Evolutionary conservation across 1,140 invertebrate genomes (phyloP).

Genomic region (Pantala flavescens): DNA sequence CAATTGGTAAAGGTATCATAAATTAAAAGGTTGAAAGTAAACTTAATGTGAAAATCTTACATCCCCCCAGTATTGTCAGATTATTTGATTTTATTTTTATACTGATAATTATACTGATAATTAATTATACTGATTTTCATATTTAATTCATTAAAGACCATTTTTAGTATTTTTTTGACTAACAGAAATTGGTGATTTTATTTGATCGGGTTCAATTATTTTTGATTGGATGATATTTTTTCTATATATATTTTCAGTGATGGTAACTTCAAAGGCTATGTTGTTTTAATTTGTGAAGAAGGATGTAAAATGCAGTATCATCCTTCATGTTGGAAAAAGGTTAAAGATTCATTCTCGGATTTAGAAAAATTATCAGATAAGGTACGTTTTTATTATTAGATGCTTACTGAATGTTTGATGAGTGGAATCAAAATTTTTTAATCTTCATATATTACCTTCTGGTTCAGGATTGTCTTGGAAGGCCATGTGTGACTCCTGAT

Average conservation of each 20-base stretch:
- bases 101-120: too few species aligned
- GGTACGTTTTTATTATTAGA: not conserved
- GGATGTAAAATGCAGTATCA: not conserved
- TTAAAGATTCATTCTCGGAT: not conserved
- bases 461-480: not conserved
- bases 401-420: not conserved
- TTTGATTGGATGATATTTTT: too few species aligned
- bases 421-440: not conserved
- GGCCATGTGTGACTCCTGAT: not conserved
- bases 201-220: too few species aligned
- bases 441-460: not conserved
- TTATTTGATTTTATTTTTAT: too few species aligned
- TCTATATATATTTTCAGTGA: not conserved
- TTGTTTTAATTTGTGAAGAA: not conserved
- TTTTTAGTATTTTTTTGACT: too few species aligned
- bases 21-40: too few species aligned
- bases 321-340: not conserved
- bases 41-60: too few species aligned
- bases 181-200: too few species aligned
- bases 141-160: too few species aligned
- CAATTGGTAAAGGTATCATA: too few species aligned
- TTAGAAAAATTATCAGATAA: not conserved
- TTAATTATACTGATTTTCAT: too few species aligned
- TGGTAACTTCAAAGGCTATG: not conserved
- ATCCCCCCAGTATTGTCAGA: too few species aligned